phyloP scores from a whole-genome alignment of 2,888 invertebrate species.

The Bhutanitis thaidina region DNA sequence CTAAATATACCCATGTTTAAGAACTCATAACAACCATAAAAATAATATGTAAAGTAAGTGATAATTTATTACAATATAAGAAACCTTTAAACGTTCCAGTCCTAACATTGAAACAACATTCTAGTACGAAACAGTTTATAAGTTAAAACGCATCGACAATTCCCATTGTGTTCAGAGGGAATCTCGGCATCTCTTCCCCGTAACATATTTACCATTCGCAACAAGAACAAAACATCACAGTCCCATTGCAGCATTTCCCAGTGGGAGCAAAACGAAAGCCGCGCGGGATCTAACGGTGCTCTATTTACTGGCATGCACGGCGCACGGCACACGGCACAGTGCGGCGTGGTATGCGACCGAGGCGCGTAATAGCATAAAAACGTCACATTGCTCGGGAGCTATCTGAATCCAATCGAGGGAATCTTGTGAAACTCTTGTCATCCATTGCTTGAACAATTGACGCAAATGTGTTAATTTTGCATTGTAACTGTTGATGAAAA shows the following conservation, averaged over 20 bases:
- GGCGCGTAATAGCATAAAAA: slow-evolving; percentile 25
- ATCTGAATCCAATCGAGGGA: slow-evolving; percentile 29
- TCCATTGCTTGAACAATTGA: not conserved
- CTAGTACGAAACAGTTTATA: no score
- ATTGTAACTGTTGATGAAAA: no score
- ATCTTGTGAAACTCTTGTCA: not conserved
- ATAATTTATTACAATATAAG: no score
- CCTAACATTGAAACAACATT: no score
- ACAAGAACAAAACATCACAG: slow-evolving; percentile 21
- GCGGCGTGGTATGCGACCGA: slow-evolving; percentile 26
- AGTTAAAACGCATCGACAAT: no score
- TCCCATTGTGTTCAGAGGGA: slow-evolving; percentile 6
- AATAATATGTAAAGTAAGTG: no score
- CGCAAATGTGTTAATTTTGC: no score
- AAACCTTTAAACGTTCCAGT: no score
- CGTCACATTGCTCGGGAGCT: slow-evolving; percentile 17
- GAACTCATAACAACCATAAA: no score
- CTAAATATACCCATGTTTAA: no score
- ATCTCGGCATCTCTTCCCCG: slow-evolving; percentile 1
- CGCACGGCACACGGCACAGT: slow-evolving; percentile 13
- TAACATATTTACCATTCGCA: slow-evolving; percentile 3
- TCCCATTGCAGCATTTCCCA: slow-evolving; percentile 18
- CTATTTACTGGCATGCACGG: slow-evolving; percentile 27
- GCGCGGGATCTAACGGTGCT: slow-evolving; percentile 39
- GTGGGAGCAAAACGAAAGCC: slow-evolving; percentile 16